Conservation (phyloP, 2,888 invertebrate species). For the Junonia oenone region DNA sequence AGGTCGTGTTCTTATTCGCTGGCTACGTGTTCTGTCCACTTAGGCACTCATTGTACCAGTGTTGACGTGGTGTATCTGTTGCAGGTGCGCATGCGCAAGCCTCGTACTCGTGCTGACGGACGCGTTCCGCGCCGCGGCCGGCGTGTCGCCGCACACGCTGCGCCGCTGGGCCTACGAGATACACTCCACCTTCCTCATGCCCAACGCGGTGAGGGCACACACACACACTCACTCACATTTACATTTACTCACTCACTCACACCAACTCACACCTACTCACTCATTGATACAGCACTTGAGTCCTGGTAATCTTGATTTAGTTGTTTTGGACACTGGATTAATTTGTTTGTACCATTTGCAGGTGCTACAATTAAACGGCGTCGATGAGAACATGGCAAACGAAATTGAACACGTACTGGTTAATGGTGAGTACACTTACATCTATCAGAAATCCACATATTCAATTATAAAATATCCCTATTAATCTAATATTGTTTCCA, state of each 20-base stretch:
- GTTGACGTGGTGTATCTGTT: too few species aligned
- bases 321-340: neutral
- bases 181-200: conserved; percentile 96
- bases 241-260: too few species aligned
- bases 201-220: conserved; percentile 84
- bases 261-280: neutral
- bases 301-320: neutral
- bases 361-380: conserved; percentile 88
- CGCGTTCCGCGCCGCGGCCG: conserved; percentile 84
- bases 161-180: conserved; percentile 99
- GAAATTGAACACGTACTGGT: conserved; percentile 93
- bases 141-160: conserved; percentile 89
- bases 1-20: too few species aligned
- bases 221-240: neutral
- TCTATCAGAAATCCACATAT: too few species aligned
- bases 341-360: conserved; percentile 53
- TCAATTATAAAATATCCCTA: too few species aligned
- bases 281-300: neutral
- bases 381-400: conserved; percentile 92
- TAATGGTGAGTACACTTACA: conserved; percentile 58
- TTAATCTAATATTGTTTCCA: too few species aligned
- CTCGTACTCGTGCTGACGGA: conserved; percentile 95
- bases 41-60: too few species aligned
- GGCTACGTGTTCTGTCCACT: too few species aligned
- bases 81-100: conserved; percentile 65